Base-by-base conservation (phyloP, 2,888 invertebrate genomes). In the Ophion ellenae region DNA sequence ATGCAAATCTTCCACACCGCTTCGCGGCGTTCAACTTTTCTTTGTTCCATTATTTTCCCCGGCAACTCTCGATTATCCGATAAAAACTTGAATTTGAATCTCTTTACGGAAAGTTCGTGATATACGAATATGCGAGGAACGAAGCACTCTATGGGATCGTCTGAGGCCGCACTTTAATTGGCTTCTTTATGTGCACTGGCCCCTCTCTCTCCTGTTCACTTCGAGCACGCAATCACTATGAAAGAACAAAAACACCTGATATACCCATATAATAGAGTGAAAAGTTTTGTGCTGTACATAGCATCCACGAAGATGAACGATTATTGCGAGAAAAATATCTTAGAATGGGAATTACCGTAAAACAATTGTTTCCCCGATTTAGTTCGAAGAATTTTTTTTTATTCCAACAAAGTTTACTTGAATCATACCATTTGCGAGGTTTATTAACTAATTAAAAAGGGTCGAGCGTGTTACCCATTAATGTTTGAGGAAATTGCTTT, bases 121-220 rank as follows among this genome's bases (percentile, higher is more conserved):
- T 11, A 45, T 14, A 45, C 40, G 36, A 64, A 64, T 64, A 64
- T 47, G 14, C n/a, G 17, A 10, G n/a, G 5, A 11, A 47, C 63
- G 67, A 76, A 63, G 74, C 57, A 70, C 40, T 83, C 20, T 59
- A 77, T 77, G 63, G 28, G 63, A 64, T 53, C 47, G 53, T 75
- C 78, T 83, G 79, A 74, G 63, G 20, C 36, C 47, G 32, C 81
- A 82, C 73, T 53, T 79, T 84, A 87, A 86, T 84, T 84, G 84
- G 82, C 74, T 82, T 80, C 80, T 85, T 77, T 70, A 75, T 76
- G 47, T 63, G 76, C 36, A 47, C 45, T 57, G 40, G n/a, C 71
- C 63, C 71, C 63, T 64, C 63, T 70, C 66, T 32, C 70, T 64
- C 76, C 53, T 32, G 40, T 57, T 69, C 36, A 78, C 36, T 14